Evolutionary conservation across 2,797 vertebrate species (phyloP).

Genomic region (Mormyrus proboscirostris): DNA sequence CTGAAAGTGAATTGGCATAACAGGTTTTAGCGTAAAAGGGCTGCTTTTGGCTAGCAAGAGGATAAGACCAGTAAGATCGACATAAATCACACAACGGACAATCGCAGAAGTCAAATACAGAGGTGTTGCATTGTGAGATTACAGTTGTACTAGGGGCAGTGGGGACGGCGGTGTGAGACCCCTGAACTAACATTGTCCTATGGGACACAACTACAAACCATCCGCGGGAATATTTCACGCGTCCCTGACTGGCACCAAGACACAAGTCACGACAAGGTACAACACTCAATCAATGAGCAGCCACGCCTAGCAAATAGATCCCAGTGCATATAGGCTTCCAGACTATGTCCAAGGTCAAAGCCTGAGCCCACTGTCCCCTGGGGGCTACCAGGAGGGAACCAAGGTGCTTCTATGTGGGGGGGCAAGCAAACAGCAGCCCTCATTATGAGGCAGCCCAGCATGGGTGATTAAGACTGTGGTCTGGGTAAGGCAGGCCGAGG

Average conservation of each 20-base stretch:
- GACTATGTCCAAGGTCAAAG: neutral
- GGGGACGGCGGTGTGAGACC: neutral
- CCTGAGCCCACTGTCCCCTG: neutral
- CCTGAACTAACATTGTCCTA: neutral
- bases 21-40: neutral
- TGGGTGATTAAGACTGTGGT: conserved; percentile 33
- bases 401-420: conserved; percentile 16
- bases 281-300: neutral
- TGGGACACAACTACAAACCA: neutral
- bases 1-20: neutral
- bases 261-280: neutral
- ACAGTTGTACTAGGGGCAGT: neutral
- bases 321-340: neutral
- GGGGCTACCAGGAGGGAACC: conserved; percentile 24
- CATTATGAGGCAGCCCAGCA: conserved; percentile 29
- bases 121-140: neutral
- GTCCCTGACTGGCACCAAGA: neutral
- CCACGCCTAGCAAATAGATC: neutral
- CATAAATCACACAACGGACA: neutral
- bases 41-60: neutral
- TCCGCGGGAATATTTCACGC: neutral
- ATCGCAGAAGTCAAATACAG: neutral
- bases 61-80: neutral
- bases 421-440: conserved; percentile 16
- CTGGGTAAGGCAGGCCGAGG: neutral